phyloP scores from a whole-genome alignment of 2,888 invertebrate species.

The Tachina fera region DNA sequence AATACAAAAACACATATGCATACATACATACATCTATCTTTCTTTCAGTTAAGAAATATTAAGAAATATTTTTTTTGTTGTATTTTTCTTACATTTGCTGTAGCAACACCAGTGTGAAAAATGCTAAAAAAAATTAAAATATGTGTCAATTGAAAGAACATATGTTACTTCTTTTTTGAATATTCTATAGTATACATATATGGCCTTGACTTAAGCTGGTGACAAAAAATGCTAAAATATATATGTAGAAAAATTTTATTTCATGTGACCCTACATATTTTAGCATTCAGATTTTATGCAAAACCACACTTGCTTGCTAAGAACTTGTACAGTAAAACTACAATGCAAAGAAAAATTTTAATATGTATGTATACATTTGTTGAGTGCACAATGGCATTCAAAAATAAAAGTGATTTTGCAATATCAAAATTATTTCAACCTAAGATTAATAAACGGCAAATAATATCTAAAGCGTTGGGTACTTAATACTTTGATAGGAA shows the following conservation, averaged over 20 bases:
- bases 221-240: neutral
- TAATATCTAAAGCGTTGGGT: too few species aligned
- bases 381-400: too few species aligned
- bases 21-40: neutral
- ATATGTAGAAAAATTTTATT: conserved; percentile 20
- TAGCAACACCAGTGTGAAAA: neutral
- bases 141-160: conserved; percentile 72
- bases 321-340: too few species aligned
- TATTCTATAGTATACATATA: conserved; percentile 62
- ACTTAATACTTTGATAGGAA: too few species aligned
- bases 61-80: neutral
- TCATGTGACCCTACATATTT: neutral
- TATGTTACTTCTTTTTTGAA: conserved; percentile 61
- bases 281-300: neutral
- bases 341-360: too few species aligned
- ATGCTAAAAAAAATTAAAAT: conserved; percentile 34
- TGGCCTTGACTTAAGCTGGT: conserved; percentile 40
- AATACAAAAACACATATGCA: conserved; percentile 21
- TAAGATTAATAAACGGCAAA: too few species aligned
- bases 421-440: too few species aligned
- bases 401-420: too few species aligned
- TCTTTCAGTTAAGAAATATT: neutral
- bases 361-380: too few species aligned
- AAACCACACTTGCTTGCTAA: neutral
- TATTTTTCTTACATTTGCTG: neutral